Conservation (phyloP, 2,113 vertebrate genomes). For the Apteryx mantelli region DNA sequence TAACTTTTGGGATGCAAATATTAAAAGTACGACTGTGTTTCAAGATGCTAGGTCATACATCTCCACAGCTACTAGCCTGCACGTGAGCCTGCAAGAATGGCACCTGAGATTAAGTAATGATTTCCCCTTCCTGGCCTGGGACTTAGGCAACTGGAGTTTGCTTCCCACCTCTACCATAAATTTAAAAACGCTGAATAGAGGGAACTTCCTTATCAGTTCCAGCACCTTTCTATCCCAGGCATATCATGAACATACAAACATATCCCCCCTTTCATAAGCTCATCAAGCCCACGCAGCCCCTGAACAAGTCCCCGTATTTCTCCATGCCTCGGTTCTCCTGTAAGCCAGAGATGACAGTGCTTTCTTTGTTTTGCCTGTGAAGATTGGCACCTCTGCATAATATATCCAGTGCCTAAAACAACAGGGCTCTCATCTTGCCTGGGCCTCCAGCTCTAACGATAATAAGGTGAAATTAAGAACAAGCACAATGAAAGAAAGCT, state of each 20-base stretch:
- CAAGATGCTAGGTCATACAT: not conserved
- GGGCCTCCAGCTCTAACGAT: not conserved
- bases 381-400: not conserved
- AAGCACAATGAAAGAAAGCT: not conserved
- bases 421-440: not conserved
- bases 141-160: not conserved
- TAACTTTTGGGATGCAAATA: not conserved
- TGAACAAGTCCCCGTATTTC: fast-evolving
- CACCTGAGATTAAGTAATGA: not conserved
- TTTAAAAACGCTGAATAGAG: not conserved
- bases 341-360: not conserved
- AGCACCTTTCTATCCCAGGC: not conserved
- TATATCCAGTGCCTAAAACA: not conserved
- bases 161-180: not conserved
- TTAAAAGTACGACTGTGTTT: not conserved
- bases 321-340: not conserved
- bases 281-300: fast-evolving
- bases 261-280: not conserved
- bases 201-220: not conserved
- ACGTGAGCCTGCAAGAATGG: not conserved
- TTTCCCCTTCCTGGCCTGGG: not conserved
- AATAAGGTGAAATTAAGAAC: not conserved
- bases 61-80: not conserved
- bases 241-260: fast-evolving
- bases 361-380: not conserved